Evolutionary conservation across 2,797 vertebrate species (phyloP), one percentile per base, ranked within the genome.

Genomic region (Crax fasciolata): DNA sequence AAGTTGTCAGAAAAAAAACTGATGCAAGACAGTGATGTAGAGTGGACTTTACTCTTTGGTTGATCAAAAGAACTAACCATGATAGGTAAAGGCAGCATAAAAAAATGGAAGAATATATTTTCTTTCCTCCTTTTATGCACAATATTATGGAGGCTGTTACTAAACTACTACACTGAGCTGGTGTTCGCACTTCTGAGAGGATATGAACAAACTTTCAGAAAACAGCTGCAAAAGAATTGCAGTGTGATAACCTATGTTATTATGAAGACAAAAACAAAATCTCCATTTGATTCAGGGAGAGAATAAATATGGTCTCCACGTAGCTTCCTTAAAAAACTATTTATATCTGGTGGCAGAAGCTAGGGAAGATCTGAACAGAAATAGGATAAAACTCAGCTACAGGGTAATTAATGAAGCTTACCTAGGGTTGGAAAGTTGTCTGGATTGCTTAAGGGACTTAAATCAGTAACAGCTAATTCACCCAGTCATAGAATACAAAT

Each of bases 391-490:
- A 72, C 0, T 24, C 39, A 84, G 70, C 48, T 62, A 65, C 1
- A 1, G 52, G 32, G 49, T 59, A 91, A 91, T 90, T 84, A 92
- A 84, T 38, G 14, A 89, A 85, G 61, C 72, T 49, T 70, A 74
- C 41, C 25, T 30, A 41, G 59, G 48, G 63, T 74, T 62, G n/a
- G 39, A 52, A 73, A 89, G 52, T 51, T 32, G 93, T 61, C 67
- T 80, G 11, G 41, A 0, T 18, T 58, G 63, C 61, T 83, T 41
- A 80, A 93, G 71, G 46, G 57, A 67, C 3, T 73, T 57, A 87
- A 71, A 73, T 76, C 63, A 84, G 54, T 79, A 76, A 38, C 54
- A 81, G 66, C 28, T 46, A 43, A 80, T 87, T 82, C 72, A 83
- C 57, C 24, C 58, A 62, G 68, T 23, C 66, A 81, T 3, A 25